A percentile compares a stretch with the other conserved stretches of the same genome.
These are phyloP conservation scores for Natrix natrix DNA, from an alignment of 2,797 vertebrate species.

Conservation along the genomic window DNA sequence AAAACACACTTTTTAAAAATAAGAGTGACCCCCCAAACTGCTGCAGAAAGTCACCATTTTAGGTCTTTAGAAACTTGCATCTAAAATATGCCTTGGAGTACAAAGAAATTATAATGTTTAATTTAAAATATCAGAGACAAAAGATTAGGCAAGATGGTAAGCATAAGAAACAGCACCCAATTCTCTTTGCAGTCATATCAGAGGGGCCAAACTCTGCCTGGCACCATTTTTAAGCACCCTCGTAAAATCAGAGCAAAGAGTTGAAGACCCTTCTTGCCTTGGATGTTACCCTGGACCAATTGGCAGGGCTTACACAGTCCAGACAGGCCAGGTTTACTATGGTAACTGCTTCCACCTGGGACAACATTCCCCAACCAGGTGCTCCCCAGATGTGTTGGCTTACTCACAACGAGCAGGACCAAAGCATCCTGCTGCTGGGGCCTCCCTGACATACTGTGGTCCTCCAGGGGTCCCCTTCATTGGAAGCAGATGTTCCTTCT, in stretches of 20 bases:
- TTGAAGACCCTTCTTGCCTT: conserved; percentile 16
- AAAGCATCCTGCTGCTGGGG: neutral
- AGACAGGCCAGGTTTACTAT: neutral
- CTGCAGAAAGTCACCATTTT: conserved; percentile 76
- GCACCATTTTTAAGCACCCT: conserved; percentile 44
- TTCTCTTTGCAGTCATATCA: conserved; percentile 47
- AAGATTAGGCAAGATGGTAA: conserved; percentile 61
- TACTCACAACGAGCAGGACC: neutral
- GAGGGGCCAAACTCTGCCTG: conserved; percentile 46
- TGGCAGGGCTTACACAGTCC: neutral
- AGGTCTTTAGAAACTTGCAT: conserved; percentile 65
- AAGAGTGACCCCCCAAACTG: conserved; percentile 71
- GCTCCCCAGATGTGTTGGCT: neutral
- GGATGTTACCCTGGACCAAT: neutral
- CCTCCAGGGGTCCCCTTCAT: neutral
- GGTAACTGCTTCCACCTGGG: neutral
- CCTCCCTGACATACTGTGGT: too few species aligned
- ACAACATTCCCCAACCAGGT: neutral
- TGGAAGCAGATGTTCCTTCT: neutral
- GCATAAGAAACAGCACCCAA: conserved; percentile 64
- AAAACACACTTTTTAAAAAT: conserved; percentile 71
- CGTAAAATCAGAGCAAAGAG: conserved; percentile 49
- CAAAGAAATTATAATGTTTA: conserved; percentile 58
- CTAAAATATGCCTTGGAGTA: conserved; percentile 60
- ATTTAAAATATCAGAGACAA: conserved; percentile 68